Conservation (phyloP, 2,797 vertebrate genomes). For the Neomorphus geoffroyi region DNA sequence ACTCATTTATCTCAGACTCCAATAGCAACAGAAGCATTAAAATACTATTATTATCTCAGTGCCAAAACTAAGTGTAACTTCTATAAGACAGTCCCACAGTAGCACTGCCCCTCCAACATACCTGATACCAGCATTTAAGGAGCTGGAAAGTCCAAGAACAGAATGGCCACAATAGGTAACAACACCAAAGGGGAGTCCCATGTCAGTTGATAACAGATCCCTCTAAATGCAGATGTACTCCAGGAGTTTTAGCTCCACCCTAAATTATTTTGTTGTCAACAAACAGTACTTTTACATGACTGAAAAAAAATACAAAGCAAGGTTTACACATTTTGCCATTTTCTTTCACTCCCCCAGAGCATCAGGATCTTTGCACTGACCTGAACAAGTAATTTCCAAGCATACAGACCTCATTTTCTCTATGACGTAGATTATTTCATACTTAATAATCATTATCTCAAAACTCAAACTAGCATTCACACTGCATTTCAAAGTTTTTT, state of each 20-base stretch:
- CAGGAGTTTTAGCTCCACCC: neutral
- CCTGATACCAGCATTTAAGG: neutral
- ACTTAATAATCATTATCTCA: neutral
- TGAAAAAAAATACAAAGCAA: neutral
- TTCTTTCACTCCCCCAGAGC: neutral
- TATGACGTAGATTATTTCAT: neutral
- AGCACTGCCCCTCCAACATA: accelerated
- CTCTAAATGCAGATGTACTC: neutral
- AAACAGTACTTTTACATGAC: neutral
- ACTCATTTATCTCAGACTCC: neutral
- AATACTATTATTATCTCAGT: neutral
- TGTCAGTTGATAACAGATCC: neutral
- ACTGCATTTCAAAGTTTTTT: neutral
- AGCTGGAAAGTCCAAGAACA: neutral
- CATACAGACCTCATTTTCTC: neutral
- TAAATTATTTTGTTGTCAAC: neutral
- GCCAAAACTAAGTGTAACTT: accelerated
- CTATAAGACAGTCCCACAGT: accelerated
- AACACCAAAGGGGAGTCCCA: neutral
- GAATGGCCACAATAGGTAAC: accelerated
- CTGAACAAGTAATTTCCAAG: neutral
- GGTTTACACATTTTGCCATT: neutral
- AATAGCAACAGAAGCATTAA: neutral
- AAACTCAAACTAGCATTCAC: neutral
- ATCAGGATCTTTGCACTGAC: neutral